phyloP scores from a whole-genome alignment of 2,113 vertebrate species.

The Vireo altiloquus region DNA sequence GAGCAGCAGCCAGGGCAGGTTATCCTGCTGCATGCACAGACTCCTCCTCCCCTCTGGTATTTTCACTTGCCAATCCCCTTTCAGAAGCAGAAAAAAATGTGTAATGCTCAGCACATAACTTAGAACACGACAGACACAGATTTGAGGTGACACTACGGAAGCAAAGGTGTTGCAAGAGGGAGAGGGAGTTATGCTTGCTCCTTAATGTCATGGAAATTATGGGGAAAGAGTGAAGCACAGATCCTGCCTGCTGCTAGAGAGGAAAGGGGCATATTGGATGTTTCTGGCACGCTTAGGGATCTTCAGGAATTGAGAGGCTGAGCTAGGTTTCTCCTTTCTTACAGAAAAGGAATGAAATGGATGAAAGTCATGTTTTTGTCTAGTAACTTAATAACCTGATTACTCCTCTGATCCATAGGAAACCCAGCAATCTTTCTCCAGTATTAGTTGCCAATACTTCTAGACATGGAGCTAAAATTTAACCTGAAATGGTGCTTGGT shows the following conservation, averaged over 20 bases:
- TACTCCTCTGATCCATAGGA: neutral
- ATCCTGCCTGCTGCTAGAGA: neutral
- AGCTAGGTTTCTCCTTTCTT: neutral
- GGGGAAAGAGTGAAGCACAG: neutral
- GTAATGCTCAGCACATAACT: neutral
- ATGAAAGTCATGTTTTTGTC: neutral
- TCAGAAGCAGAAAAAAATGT: neutral
- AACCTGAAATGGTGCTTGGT: neutral
- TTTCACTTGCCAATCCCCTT: neutral
- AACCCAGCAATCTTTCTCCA: neutral
- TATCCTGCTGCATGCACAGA: neutral
- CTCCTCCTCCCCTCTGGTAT: neutral
- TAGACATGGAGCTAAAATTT: neutral
- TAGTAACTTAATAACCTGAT: neutral
- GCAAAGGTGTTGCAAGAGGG: neutral
- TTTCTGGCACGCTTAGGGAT: fast-evolving
- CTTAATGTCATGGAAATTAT: neutral
- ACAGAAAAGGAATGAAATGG: neutral
- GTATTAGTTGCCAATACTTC: neutral
- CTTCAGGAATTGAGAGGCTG: neutral
- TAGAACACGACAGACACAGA: neutral
- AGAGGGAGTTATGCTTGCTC: neutral
- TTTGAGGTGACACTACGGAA: neutral
- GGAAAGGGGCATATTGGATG: neutral
- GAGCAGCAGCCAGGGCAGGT: neutral